phyloP scores from a whole-genome alignment of 2,797 vertebrate genomes.

The Sciurus vulgaris region DNA sequence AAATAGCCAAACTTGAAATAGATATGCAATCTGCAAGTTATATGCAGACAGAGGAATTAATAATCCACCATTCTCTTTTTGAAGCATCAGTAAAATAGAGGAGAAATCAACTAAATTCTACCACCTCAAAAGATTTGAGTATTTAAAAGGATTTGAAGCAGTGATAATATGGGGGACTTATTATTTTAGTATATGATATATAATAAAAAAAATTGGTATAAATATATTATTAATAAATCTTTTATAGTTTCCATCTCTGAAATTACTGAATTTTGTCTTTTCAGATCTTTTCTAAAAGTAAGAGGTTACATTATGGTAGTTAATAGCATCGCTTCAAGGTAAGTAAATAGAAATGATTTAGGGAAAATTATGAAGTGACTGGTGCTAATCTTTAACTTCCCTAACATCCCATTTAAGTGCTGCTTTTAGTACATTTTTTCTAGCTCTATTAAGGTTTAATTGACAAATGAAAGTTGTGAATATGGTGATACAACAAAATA shows the following conservation, averaged over 20 bases:
- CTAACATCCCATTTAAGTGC: background rate
- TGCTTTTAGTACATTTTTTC: background rate
- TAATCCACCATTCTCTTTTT: background rate
- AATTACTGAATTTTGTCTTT: background rate
- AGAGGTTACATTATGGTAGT: background rate
- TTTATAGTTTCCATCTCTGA: background rate
- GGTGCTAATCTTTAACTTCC: background rate
- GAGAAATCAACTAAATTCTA: conserved; percentile 24
- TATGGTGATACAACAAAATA: background rate
- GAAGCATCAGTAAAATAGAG: background rate
- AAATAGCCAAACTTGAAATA: background rate
- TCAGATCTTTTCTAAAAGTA: background rate
- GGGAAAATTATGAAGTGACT: background rate
- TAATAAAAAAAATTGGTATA: background rate
- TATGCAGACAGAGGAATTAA: background rate
- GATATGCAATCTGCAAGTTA: background rate
- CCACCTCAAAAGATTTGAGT: background rate
- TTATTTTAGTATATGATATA: conserved; percentile 2
- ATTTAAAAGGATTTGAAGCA: background rate
- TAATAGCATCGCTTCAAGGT: background rate
- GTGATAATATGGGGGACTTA: background rate
- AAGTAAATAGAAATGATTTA: background rate
- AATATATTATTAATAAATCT: background rate
- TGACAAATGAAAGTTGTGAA: background rate
- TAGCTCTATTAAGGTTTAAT: background rate